These are phyloP conservation scores for Hypselothyrea guttata DNA, from an alignment of 2,888 invertebrate species.

Conservation along the genomic window DNA sequence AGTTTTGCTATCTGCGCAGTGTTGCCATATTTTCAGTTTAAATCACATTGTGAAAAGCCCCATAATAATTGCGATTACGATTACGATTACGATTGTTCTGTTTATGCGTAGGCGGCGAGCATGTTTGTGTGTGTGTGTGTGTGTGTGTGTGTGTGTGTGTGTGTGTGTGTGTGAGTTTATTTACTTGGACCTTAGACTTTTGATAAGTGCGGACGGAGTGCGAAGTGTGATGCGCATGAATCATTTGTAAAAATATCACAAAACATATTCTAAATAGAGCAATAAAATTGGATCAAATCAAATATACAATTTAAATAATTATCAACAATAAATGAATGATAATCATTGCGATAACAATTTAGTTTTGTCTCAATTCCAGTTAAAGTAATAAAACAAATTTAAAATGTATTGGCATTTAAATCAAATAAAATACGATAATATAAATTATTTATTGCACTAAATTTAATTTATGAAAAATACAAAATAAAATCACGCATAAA, in stretches of 20 bases:
- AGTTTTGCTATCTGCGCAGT: conserved; percentile 1
- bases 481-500: no score
- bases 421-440: no score
- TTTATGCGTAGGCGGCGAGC: conserved; percentile 38
- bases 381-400: no score
- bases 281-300: no score
- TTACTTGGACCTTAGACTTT: conserved; percentile 56
- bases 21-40: conserved; percentile 11
- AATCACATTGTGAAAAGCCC: conserved; percentile 32
- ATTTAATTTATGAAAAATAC: no score
- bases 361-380: no score
- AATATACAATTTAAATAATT: not conserved
- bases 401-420: no score
- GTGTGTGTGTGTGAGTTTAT: conserved; percentile 30
- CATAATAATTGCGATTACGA: conserved; percentile 45
- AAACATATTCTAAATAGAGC: conserved; percentile 8
- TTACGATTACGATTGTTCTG: conserved; percentile 40
- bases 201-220: conserved; percentile 43
- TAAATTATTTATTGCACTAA: no score
- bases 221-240: conserved; percentile 46
- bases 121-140: conserved; percentile 3
- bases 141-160: conserved; percentile 6
- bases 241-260: conserved; percentile 40
- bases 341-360: no score
- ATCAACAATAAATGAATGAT: conserved; percentile 5